Evolutionary conservation across 2,113 vertebrate species (phyloP).

Genomic region (Notothenia coriiceps): DNA sequence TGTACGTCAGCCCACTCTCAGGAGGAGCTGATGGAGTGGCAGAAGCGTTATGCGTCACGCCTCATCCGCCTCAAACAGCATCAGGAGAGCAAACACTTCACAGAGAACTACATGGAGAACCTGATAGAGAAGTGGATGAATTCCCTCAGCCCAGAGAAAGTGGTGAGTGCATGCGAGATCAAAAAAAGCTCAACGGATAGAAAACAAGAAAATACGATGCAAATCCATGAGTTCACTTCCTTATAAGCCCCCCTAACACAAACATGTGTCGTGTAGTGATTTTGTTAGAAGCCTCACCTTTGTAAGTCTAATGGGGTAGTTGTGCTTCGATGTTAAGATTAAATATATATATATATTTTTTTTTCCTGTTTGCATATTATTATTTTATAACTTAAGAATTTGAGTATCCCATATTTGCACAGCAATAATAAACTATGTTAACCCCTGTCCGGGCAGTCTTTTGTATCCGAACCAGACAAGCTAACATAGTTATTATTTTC

Average conservation of each 20-base stretch:
- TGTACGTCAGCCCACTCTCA: constrained; percentile 99
- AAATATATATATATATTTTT: too few relatives aligned
- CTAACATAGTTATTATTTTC: neutral
- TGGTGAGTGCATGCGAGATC: constrained; percentile 83
- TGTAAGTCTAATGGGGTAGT: neutral
- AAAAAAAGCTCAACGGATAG: neutral
- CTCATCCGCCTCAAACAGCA: constrained; percentile 96
- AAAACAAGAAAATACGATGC: constrained; percentile 3
- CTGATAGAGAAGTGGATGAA: constrained; percentile 99
- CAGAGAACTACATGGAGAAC: constrained; percentile 97
- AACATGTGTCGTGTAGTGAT: neutral
- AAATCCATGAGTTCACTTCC: neutral
- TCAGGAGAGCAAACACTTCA: constrained; percentile 95
- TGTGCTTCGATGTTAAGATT: too few relatives aligned
- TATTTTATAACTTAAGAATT: neutral
- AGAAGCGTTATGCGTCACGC: constrained; percentile 95
- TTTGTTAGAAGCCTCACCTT: neutral
- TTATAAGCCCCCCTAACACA: neutral
- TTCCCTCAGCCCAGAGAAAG: constrained; percentile 97
- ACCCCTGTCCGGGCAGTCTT: neutral
- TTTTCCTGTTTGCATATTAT: neutral
- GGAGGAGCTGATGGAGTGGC: constrained; percentile 98
- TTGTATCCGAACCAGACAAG: neutral
- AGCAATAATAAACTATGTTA: neutral
- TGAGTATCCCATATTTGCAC: neutral